A percentile compares a stretch with the other conserved stretches of the same genome.
Conservation (phyloP, 2,113 vertebrate genomes). For the Cromileptes altivelis region DNA sequence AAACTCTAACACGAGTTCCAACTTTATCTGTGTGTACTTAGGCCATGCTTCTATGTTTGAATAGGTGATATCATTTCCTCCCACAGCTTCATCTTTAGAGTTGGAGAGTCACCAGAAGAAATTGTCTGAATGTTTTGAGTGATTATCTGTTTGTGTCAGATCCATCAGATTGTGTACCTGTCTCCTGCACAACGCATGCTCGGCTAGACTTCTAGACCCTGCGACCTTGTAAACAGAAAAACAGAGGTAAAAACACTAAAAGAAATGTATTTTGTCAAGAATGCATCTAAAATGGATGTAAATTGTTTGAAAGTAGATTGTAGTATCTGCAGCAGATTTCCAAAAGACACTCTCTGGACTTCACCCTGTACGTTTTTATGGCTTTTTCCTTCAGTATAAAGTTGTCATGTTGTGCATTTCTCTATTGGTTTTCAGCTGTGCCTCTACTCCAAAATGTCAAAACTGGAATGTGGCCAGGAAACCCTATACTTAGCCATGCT, state of each 20-base stretch:
- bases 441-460: conserved; percentile 33
- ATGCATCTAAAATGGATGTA: conserved; percentile 22
- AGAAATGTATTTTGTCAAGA: conserved; percentile 5
- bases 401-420: conserved; percentile 37
- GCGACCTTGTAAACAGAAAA: background rate
- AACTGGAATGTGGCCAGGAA: conserved; percentile 44
- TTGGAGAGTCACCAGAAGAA: background rate
- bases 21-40: background rate
- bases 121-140: conserved; percentile 7
- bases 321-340: conserved; percentile 18
- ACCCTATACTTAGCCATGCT: conserved; percentile 45
- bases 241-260: background rate
- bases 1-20: background rate
- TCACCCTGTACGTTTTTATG: background rate
- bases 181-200: conserved; percentile 6
- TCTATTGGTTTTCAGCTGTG: conserved; percentile 1
- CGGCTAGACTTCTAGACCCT: background rate
- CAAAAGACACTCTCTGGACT: background rate
- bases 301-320: conserved; percentile 21
- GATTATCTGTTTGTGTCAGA: conserved; percentile 18
- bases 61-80: background rate
- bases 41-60: background rate
- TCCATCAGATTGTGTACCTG: conserved; percentile 1
- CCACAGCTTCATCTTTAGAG: background rate
- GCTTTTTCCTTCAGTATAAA: conserved; percentile 24